These are phyloP conservation scores for Tyrophagus putrescentiae DNA, from an alignment of 1,140 invertebrate genomes.

Conservation along the genomic window DNA sequence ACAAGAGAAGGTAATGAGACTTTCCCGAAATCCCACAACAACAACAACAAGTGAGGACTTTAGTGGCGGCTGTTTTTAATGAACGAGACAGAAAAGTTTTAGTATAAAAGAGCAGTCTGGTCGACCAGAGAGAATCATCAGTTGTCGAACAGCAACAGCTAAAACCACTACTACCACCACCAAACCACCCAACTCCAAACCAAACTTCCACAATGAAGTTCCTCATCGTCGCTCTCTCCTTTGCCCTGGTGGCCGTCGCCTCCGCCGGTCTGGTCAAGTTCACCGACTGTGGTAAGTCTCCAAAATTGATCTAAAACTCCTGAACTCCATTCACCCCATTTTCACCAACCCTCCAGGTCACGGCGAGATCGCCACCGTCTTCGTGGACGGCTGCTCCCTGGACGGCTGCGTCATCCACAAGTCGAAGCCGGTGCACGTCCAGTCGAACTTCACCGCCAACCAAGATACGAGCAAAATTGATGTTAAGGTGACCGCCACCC, in stretches of 20 bases:
- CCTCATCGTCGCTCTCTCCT: too few relatives aligned
- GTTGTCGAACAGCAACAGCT: too few relatives aligned
- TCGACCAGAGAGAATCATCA: too few relatives aligned
- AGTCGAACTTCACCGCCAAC: neutral
- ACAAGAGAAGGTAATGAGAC: too few relatives aligned
- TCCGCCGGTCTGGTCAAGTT: neutral
- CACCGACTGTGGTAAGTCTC: constrained; percentile 13
- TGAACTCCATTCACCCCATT: neutral
- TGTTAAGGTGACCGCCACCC: neutral
- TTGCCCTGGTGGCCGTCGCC: neutral
- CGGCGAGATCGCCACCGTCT: neutral
- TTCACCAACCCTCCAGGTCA: neutral
- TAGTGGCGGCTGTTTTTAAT: too few relatives aligned
- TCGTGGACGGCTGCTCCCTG: neutral
- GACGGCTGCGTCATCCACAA: neutral
- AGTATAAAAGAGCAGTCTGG: too few relatives aligned
- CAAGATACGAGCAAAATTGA: constrained; percentile 1
- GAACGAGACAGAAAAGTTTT: too few relatives aligned
- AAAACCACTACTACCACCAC: too few relatives aligned
- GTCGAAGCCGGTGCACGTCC: neutral
- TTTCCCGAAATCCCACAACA: too few relatives aligned
- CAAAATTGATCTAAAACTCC: neutral
- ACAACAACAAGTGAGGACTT: too few relatives aligned
- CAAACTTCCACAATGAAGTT: too few relatives aligned
- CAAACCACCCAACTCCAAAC: too few relatives aligned